Evolutionary conservation across 53 echinoderm and acorn worm genomes (phyloP).

Genomic region (Patiria pectinifera): DNA sequence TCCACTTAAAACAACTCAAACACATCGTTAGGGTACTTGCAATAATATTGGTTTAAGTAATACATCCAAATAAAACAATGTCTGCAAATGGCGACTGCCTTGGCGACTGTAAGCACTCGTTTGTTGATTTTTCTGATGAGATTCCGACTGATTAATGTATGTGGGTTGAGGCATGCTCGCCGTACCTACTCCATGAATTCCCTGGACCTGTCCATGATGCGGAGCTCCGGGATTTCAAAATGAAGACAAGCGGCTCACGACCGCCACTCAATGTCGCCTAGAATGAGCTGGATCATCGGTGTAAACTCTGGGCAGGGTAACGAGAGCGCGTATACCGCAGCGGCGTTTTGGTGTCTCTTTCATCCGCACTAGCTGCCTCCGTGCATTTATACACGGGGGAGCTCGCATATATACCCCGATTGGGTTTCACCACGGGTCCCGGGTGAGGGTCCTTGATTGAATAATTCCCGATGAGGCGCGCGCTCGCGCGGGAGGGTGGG

Average conservation of each 20-base stretch:
- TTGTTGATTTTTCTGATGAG: neutral
- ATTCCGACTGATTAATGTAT: slow-evolving; percentile 43
- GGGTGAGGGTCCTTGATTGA: slow-evolving; percentile 11
- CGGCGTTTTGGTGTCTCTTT: neutral
- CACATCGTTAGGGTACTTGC: neutral
- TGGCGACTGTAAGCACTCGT: neutral
- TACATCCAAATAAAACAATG: slow-evolving; percentile 6
- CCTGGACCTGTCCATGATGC: neutral
- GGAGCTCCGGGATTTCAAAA: neutral
- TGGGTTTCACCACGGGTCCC: neutral
- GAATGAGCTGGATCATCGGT: neutral
- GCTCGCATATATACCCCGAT: neutral
- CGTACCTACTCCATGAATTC: neutral
- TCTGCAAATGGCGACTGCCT: neutral
- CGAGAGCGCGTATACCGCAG: neutral
- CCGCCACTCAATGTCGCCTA: neutral
- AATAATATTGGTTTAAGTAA: slow-evolving; percentile 19
- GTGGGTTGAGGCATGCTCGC: slow-evolving; percentile 10
- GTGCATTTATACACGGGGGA: neutral
- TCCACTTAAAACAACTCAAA: neutral
- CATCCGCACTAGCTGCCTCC: neutral
- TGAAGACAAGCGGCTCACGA: neutral
- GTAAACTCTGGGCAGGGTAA: neutral
- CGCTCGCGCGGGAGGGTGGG: neutral
- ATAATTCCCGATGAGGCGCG: slow-evolving; percentile 9